Percentiles rank a stretch among this genome's conserved stretches.
These are phyloP conservation scores for Drosophila auraria DNA, from an alignment of 1,140 invertebrate species.

Conservation along the genomic window DNA sequence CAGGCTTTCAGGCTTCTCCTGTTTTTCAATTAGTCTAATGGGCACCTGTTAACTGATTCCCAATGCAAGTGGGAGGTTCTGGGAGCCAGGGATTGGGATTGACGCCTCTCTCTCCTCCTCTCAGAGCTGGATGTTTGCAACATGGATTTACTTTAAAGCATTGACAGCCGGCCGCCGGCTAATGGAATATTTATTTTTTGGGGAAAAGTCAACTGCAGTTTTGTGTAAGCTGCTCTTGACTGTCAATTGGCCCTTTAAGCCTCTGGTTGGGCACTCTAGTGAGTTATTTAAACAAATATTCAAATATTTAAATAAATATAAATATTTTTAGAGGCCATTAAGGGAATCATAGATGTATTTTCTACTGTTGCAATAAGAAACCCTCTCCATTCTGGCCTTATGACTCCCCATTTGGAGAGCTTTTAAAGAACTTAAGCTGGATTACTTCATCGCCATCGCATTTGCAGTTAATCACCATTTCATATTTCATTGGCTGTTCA, in stretches of 20 bases:
- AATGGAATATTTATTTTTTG: conserved; percentile 7
- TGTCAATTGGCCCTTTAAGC: background rate
- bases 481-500: conserved; percentile 25
- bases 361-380: background rate
- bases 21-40: conserved; percentile 61
- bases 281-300: too few species aligned
- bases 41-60: conserved; percentile 42
- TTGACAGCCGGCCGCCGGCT: background rate
- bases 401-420: background rate
- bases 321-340: background rate
- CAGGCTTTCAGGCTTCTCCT: background rate
- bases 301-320: background rate
- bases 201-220: conserved; percentile 7
- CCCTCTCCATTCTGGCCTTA: too few species aligned
- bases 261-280: background rate
- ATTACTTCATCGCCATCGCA: background rate
- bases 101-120: background rate
- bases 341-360: background rate
- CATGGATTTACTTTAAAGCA: conserved; percentile 69
- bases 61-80: conserved; percentile 33
- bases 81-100: background rate
- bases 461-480: conserved; percentile 26
- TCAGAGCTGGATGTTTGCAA: conserved; percentile 44
- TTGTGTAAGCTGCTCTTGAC: background rate
- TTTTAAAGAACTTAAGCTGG: background rate